phyloP scores from a whole-genome alignment of 2,888 invertebrate species.

The Patella caerulea region DNA sequence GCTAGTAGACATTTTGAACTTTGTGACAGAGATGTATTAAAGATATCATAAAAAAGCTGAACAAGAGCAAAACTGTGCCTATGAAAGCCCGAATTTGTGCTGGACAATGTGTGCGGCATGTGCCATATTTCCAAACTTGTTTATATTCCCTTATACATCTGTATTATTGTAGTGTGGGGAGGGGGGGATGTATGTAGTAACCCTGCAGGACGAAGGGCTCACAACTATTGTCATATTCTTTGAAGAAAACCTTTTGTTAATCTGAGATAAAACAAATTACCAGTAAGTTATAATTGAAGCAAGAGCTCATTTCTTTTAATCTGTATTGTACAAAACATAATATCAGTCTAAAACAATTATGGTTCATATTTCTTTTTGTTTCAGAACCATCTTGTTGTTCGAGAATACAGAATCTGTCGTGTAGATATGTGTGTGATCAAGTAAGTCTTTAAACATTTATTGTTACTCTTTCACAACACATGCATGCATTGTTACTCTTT shows the following conservation, averaged over 20 bases:
- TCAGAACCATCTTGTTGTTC: constrained; percentile 6
- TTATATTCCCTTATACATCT: too few species aligned
- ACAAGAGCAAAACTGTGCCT: too few species aligned
- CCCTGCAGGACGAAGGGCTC: too few species aligned
- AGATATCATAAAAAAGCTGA: too few species aligned
- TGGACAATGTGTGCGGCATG: too few species aligned
- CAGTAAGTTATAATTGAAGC: background rate
- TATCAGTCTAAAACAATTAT: background rate
- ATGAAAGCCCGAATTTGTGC: too few species aligned
- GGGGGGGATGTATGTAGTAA: too few species aligned
- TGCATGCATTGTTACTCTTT: background rate
- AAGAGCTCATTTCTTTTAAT: background rate
- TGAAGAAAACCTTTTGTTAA: background rate
- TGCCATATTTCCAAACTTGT: too few species aligned
- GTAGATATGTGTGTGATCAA: constrained; percentile 4
- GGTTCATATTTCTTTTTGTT: background rate
- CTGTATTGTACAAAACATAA: background rate
- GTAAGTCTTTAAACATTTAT: background rate
- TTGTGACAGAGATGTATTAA: too few species aligned
- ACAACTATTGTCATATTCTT: background rate
- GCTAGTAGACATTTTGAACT: too few species aligned
- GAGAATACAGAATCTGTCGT: background rate
- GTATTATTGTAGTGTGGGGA: too few species aligned
- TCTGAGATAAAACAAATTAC: too few species aligned
- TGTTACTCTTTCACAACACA: background rate